Evolutionary conservation across 2,797 vertebrate genomes (phyloP).

Genomic region (Pristis pectinata): DNA sequence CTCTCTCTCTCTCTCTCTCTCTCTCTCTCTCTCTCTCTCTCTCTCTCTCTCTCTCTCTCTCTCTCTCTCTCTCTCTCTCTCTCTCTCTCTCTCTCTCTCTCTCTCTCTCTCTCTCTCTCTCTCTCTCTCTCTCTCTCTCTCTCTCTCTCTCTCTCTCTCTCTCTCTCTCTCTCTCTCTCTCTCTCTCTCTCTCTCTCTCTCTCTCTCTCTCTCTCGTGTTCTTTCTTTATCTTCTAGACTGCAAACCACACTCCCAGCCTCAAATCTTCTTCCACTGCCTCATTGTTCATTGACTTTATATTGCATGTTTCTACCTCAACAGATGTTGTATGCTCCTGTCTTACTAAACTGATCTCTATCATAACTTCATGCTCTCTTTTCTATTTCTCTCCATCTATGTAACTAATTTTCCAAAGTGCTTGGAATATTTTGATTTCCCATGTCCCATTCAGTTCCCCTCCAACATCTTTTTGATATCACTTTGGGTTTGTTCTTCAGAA

Average conservation of each 20-base stretch:
- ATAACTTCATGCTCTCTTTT: background rate
- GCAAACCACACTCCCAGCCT: background rate
- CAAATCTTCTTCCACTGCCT: background rate
- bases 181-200: too few species aligned
- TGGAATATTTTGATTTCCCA: background rate
- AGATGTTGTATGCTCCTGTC: background rate
- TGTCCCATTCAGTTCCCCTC: background rate
- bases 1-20: too few species aligned
- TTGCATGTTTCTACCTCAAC: background rate
- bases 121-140: too few species aligned
- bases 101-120: too few species aligned
- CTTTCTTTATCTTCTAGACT: too few species aligned
- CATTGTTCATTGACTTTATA: background rate
- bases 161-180: too few species aligned
- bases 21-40: too few species aligned
- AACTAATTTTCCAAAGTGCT: background rate
- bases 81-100: too few species aligned
- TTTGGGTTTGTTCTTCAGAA: background rate
- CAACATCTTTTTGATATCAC: background rate
- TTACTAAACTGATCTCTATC: background rate
- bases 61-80: too few species aligned
- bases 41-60: too few species aligned
- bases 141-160: too few species aligned
- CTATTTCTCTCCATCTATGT: background rate
- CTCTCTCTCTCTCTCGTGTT: too few species aligned